These are phyloP conservation scores for Cardiocondyla obscurior DNA, from an alignment of 1,140 invertebrate species.

Conservation along the genomic window DNA sequence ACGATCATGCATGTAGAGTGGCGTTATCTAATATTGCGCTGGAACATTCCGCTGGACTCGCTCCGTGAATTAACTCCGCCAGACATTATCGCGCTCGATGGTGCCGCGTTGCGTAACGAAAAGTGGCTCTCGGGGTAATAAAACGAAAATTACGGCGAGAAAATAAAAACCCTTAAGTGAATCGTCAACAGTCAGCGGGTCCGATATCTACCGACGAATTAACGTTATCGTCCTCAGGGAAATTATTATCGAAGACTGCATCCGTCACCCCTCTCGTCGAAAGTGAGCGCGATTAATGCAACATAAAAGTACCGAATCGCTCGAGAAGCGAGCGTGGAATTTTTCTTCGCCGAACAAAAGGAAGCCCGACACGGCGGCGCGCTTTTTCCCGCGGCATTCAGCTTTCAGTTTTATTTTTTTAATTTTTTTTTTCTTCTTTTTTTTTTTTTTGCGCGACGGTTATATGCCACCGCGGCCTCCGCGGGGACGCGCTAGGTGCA, in stretches of 20 bases:
- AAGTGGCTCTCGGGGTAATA: constrained; percentile 13
- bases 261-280: neutral
- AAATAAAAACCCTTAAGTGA: constrained; percentile 17
- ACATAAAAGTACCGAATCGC: neutral
- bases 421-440: too few species aligned
- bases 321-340: neutral
- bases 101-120: neutral
- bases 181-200: neutral
- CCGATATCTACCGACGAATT: neutral
- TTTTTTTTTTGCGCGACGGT: constrained; percentile 39
- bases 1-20: neutral
- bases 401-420: constrained; percentile 52
- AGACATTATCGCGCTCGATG: constrained; percentile 10
- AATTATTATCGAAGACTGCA: neutral
- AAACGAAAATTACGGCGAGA: neutral
- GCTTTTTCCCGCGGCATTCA: constrained; percentile 25
- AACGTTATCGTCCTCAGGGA: neutral
- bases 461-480: neutral
- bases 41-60: neutral
- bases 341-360: constrained; percentile 20
- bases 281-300: neutral
- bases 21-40: constrained; percentile 41
- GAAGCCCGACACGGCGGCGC: neutral
- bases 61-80: neutral
- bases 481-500: constrained; percentile 46